A percentile compares a stretch with the other conserved stretches of the same genome.
phyloP scores from a whole-genome alignment of 1,140 invertebrate species.

The Heterodera carotae region DNA sequence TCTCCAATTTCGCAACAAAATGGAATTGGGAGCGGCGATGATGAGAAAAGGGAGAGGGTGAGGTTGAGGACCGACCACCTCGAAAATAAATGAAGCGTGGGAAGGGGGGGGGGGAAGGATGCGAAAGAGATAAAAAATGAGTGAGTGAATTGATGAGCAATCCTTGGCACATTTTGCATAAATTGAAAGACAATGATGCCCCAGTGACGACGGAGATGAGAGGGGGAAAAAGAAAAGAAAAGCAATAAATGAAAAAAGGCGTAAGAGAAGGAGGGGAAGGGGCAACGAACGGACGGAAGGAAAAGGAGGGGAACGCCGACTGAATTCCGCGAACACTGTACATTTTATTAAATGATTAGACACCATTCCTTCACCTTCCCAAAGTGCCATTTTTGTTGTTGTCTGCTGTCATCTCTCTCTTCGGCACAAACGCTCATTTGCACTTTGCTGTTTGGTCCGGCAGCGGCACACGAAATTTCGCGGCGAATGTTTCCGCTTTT shows the following conservation, averaged over 20 bases:
- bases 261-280: too few species aligned
- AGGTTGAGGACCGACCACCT: neutral
- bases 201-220: too few species aligned
- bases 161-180: neutral
- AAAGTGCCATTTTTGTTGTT: slow-evolving; percentile 47
- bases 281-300: too few species aligned
- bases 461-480: slow-evolving; percentile 56
- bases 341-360: too few species aligned
- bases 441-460: slow-evolving; percentile 28
- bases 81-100: neutral
- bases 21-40: too few species aligned
- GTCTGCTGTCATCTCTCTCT: slow-evolving; percentile 7
- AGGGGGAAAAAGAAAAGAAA: too few species aligned
- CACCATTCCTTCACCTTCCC: slow-evolving; percentile 33
- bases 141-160: neutral
- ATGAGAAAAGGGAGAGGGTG: too few species aligned
- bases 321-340: too few species aligned
- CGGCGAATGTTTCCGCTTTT: slow-evolving; percentile 54
- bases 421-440: slow-evolving; percentile 23
- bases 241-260: too few species aligned
- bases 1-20: slow-evolving; percentile 20
- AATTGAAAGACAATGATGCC: neutral
- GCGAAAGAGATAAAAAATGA: neutral
- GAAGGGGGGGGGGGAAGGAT: neutral
- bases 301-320: too few species aligned